Conservation (phyloP, 2,888 invertebrate species). For the Cantharis flavilabris region DNA sequence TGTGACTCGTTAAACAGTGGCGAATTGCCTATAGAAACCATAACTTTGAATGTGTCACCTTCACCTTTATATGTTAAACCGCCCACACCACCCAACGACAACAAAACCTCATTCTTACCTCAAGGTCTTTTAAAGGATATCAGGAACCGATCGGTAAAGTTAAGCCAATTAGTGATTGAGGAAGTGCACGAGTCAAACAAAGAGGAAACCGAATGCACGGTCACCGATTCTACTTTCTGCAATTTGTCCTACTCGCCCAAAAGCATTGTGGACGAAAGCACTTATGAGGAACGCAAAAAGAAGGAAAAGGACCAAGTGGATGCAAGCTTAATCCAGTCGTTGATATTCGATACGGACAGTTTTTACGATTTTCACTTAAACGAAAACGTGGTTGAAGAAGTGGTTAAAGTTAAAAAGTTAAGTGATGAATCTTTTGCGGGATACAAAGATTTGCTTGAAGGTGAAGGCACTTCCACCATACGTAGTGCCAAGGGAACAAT, state of each 20-base stretch:
- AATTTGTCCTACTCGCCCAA: constrained; percentile 43
- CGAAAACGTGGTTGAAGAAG: constrained; percentile 64
- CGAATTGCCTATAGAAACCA: constrained; percentile 56
- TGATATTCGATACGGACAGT: constrained; percentile 74
- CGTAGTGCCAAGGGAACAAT: constrained; percentile 91
- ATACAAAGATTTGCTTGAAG: constrained; percentile 71
- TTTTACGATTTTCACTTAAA: constrained; percentile 83
- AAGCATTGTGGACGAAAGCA: constrained; percentile 62
- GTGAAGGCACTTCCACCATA: constrained; percentile 75
- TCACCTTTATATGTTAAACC: constrained; percentile 19
- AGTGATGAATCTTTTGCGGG: constrained; percentile 75
- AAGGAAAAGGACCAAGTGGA: constrained; percentile 56
- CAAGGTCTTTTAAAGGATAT: constrained; percentile 71
- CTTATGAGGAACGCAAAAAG: constrained; percentile 67
- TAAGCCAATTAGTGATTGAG: constrained; percentile 43
- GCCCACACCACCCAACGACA: constrained; percentile 46
- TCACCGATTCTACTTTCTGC: constrained; percentile 3
- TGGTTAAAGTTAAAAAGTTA: constrained; percentile 50
- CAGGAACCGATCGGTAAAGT: constrained; percentile 65
- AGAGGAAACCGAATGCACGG: constrained; percentile 4
- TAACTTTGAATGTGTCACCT: constrained; percentile 32
- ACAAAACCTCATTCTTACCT: constrained; percentile 63
- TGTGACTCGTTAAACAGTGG: constrained; percentile 81
- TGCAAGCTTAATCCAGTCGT: constrained; percentile 58
- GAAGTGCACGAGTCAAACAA: constrained; percentile 4